Percentiles rank a stretch among this genome's conserved stretches.
Conservation (phyloP, 2,797 vertebrate species). For the Lemur catta region DNA sequence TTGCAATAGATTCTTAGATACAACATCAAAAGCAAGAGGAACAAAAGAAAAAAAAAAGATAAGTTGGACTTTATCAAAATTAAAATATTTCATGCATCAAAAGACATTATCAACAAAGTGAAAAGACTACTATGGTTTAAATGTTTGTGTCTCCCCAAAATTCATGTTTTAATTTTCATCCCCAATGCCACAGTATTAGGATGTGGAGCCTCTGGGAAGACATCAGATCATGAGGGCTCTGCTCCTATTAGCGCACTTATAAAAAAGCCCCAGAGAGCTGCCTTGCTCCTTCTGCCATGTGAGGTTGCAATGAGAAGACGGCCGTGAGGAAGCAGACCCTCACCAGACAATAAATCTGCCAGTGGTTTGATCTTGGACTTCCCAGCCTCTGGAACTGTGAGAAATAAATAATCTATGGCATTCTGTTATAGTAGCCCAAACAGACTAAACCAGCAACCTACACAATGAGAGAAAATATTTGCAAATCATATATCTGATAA, state of each 20-base stretch:
- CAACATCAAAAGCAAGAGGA: not conserved
- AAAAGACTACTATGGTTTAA: not conserved
- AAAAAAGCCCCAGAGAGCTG: not conserved
- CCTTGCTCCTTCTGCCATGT: not conserved
- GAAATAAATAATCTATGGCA: not conserved
- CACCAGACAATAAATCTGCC: not conserved
- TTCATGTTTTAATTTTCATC: not conserved
- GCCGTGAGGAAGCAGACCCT: too few species aligned
- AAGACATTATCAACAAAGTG: not conserved
- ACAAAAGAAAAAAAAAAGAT: not conserved
- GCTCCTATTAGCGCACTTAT: not conserved
- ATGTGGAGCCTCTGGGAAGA: not conserved
- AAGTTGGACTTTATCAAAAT: not conserved
- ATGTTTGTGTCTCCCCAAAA: not conserved
- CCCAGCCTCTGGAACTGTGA: not conserved
- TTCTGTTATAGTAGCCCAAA: not conserved
- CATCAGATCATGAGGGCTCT: not conserved
- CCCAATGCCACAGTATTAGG: accelerated
- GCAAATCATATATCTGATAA: not conserved
- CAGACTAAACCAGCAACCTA: not conserved
- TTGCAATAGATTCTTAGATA: not conserved
- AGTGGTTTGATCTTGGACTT: not conserved
- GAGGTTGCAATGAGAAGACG: not conserved
- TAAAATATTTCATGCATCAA: not conserved
- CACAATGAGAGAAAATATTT: not conserved